Evolutionary conservation across 2,113 vertebrate species (phyloP), one percentile per base, ranked within the genome.

Genomic region (Sander lucioperca): DNA sequence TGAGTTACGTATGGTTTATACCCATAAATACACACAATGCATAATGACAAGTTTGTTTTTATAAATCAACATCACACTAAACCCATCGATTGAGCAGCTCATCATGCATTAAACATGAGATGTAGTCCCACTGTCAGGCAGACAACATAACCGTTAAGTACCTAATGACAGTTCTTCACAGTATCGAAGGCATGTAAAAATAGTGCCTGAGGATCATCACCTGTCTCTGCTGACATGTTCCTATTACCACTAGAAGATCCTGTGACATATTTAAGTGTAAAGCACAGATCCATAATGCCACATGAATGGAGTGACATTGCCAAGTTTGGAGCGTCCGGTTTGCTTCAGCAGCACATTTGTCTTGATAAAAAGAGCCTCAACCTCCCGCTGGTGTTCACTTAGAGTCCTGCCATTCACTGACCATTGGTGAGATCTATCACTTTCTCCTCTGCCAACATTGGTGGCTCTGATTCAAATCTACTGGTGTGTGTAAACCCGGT

Each of bases 151-250:
- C 47, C 13, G 53, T 50, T 15, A 59, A 78, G 54, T 12, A 25
- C 69, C 53, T 66, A 57, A 48, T 53, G 67, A 77, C 70, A 71
- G 25, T 3, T 71, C n/a, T 56, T 33, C 33, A 80, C 72, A 78
- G 67, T 6, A 53, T 57, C 30, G 59, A 69, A 77, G 74, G 50
- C 80, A 74, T 87, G 82, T 90, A 91, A 84, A 91, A 91, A 92
- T 93, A 93, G 92, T 83, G 63, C 57, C 43, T 4, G 80, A 50
- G 83, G 88, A 86, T 91, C 81, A 79, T 87, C 88, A 73, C 91
- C 90, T 89, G 82, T 25, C 7, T 18, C 72, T 73, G 68, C 66
- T 79, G 90, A 91, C 81, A 82, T 78, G 59, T 87, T 83, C 72
- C 51, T 63, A 77, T 92, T 91, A 90, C n/a, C 87, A 53, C 86